Conservation (phyloP, 1,140 invertebrate species). For the Amyelois transitella region DNA sequence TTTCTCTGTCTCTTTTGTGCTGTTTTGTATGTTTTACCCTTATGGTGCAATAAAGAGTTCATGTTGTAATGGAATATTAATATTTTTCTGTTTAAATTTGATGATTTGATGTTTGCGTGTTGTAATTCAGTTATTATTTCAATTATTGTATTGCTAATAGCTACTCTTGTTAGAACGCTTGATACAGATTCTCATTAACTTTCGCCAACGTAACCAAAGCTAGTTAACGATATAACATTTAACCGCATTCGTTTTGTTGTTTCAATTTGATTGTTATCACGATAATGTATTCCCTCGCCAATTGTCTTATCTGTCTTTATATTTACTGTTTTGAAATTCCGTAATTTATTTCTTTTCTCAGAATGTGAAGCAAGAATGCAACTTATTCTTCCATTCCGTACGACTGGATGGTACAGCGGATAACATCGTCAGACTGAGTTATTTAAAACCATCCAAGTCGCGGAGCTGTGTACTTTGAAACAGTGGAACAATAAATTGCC, state of each 20-base stretch:
- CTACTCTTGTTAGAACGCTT: conserved; percentile 2
- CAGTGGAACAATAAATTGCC: conserved; percentile 48
- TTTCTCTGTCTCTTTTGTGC: too few relatives aligned
- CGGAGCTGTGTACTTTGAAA: conserved; percentile 35
- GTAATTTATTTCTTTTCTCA: neutral
- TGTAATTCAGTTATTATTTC: neutral
- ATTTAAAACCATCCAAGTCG: conserved; percentile 38
- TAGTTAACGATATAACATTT: neutral
- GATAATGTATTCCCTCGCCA: neutral
- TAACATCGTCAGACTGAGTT: conserved; percentile 35
- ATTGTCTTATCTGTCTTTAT: neutral
- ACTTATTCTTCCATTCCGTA: conserved; percentile 18
- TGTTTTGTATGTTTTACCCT: too few relatives aligned
- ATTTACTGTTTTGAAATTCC: neutral
- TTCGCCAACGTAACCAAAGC: neutral
- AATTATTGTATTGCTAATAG: conserved; percentile 8
- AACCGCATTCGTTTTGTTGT: neutral
- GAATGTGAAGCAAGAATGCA: conserved; percentile 23
- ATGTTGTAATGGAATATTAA: too few relatives aligned
- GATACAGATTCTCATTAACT: conserved; percentile 6
- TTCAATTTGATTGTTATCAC: neutral
- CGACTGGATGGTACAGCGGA: conserved; percentile 34
- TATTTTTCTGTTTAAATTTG: neutral
- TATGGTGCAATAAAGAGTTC: too few relatives aligned
- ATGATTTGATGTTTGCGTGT: neutral